These are phyloP conservation scores for Diglossa brunneiventris DNA, from an alignment of 2,113 vertebrate species.

Conservation along the genomic window DNA sequence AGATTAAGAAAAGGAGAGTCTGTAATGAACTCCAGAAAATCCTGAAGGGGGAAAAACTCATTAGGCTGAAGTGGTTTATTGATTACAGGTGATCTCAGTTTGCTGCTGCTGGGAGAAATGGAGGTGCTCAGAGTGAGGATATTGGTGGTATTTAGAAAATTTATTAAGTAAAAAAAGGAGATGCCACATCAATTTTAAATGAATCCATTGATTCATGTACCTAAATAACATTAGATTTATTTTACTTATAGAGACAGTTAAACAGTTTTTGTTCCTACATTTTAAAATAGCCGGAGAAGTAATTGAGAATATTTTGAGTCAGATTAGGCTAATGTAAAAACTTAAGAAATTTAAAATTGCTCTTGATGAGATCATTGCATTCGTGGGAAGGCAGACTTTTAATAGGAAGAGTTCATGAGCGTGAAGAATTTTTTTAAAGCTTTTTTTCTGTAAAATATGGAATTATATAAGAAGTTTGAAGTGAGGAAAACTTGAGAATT, in stretches of 20 bases:
- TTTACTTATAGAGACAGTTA: conserved; percentile 3
- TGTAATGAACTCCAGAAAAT: conserved; percentile 6
- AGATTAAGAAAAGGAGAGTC: not conserved
- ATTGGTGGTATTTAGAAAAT: not conserved
- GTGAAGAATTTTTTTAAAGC: not conserved
- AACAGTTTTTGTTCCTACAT: not conserved
- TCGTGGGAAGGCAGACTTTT: not conserved
- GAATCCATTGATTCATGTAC: not conserved
- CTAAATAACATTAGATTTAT: not conserved
- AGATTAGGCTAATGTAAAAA: not conserved
- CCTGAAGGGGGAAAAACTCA: not conserved
- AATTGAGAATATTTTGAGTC: conserved; percentile 12
- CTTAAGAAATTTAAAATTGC: conserved; percentile 8
- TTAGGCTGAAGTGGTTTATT: not conserved
- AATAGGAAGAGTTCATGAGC: not conserved
- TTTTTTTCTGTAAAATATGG: not conserved
- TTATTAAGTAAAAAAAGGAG: conserved; percentile 8
- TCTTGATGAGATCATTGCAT: not conserved
- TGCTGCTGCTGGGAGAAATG: not conserved
- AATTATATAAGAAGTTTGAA: not conserved
- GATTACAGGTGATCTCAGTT: conserved; percentile 1
- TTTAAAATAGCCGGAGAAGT: conserved; percentile 12
- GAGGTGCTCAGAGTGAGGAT: not conserved
- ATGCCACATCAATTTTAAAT: not conserved
- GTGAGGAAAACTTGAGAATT: not conserved